Percentiles rank a stretch among this genome's conserved stretches.
phyloP scores from a whole-genome alignment of 37 sponge, comb jelly and placozoan genomes.

The Halichondria panicea region DNA sequence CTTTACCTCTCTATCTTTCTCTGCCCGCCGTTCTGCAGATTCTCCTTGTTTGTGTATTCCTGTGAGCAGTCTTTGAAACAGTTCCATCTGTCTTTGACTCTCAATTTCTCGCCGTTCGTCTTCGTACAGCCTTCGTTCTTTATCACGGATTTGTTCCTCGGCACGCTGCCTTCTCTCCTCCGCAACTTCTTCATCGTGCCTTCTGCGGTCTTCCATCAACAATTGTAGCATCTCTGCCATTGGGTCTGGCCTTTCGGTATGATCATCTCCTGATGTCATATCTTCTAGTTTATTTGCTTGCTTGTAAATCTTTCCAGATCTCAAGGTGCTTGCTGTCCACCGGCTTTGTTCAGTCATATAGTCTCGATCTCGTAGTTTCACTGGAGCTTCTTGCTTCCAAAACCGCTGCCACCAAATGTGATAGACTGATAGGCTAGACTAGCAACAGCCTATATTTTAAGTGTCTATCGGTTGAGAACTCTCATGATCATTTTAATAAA shows the following conservation, averaged over 20 bases:
- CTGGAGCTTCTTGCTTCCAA: too few relatives aligned
- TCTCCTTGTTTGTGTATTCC: neutral
- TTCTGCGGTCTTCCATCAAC: neutral
- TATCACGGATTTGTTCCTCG: neutral
- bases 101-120: too few relatives aligned
- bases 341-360: neutral
- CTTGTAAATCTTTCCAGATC: neutral
- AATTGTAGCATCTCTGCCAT: neutral
- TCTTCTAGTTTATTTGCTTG: neutral
- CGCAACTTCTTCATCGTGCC: neutral
- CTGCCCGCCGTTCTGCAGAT: neutral
- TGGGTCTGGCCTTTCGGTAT: neutral
- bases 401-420: slow-evolving; percentile 21
- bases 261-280: neutral
- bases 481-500: too few relatives aligned
- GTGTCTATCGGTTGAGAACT: too few relatives aligned
- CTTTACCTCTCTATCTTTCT: neutral
- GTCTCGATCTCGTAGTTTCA: too few relatives aligned
- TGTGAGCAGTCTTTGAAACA: neutral
- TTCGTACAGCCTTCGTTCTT: too few relatives aligned
- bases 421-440: too few relatives aligned
- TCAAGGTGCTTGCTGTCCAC: neutral
- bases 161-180: neutral
- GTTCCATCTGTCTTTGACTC: neutral
- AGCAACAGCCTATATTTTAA: too few relatives aligned